Evolutionary conservation across 2,113 vertebrate species (phyloP).

Genomic region (Corythornis madagascariensis): DNA sequence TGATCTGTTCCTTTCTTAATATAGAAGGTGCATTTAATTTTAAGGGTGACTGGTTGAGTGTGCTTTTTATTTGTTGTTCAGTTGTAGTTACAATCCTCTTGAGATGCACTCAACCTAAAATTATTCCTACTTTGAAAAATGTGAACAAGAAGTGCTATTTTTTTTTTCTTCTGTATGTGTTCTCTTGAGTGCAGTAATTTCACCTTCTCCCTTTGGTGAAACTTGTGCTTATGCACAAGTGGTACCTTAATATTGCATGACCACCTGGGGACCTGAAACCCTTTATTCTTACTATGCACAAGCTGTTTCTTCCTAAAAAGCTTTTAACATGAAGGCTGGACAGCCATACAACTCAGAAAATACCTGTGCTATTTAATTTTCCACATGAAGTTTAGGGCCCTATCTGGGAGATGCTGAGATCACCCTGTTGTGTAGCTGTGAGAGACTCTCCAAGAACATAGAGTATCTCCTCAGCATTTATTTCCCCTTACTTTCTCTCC

Average conservation of each 20-base stretch:
- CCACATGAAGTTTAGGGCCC: background rate
- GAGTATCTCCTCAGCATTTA: background rate
- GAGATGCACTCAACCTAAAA: background rate
- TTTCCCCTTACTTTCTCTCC: background rate
- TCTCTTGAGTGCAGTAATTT: background rate
- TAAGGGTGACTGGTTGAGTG: background rate
- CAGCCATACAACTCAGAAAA: background rate
- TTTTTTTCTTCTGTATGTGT: background rate
- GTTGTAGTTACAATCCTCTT: background rate
- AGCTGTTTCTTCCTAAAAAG: background rate
- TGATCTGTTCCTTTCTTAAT: background rate
- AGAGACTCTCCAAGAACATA: background rate
- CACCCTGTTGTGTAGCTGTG: background rate
- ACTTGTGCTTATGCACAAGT: background rate
- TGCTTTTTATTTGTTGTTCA: background rate
- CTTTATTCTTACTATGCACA: background rate
- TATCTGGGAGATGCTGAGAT: background rate
- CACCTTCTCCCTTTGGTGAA: background rate
- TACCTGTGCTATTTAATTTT: background rate
- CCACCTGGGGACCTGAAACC: background rate
- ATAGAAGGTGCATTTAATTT: background rate
- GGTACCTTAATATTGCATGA: background rate
- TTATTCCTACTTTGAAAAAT: background rate
- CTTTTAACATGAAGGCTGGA: background rate
- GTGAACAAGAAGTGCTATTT: background rate